phyloP scores from a whole-genome alignment of 1,140 invertebrate species.

The Diorhabda elongata region DNA sequence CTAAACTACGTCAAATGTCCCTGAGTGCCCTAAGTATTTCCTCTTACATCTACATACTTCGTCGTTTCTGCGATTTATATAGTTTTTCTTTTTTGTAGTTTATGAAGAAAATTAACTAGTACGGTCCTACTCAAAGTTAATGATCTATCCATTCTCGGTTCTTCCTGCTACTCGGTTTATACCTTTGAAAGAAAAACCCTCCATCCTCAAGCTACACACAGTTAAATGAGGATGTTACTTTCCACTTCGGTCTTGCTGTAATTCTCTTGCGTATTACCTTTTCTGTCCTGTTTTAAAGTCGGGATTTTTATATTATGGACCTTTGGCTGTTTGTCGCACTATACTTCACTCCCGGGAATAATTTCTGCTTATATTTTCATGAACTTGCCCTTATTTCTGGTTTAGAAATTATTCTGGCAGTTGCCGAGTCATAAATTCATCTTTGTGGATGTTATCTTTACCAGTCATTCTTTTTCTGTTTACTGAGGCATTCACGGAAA shows the following conservation, averaged over 20 bases:
- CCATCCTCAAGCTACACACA: neutral
- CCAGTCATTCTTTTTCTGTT: neutral
- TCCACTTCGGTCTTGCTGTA: neutral
- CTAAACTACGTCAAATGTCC: no score
- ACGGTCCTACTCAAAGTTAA: neutral
- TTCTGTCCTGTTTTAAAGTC: neutral
- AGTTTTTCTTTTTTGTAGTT: no score
- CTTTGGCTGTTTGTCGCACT: neutral
- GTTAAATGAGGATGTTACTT: slow-evolving; percentile 2
- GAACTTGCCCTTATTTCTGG: slow-evolving; percentile 1
- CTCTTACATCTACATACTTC: no score
- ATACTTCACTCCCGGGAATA: neutral
- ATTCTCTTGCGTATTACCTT: neutral
- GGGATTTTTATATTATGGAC: neutral
- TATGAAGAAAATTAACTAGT: neutral
- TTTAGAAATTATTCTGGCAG: neutral
- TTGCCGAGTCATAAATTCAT: neutral
- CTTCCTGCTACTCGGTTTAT: neutral
- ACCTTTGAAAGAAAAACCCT: neutral
- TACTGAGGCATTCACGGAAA: neutral
- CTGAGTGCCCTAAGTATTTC: no score
- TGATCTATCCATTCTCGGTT: neutral
- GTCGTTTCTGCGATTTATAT: no score
- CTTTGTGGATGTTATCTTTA: neutral
- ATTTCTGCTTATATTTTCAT: slow-evolving; percentile 3